Conservation (phyloP, 2,113 vertebrate genomes). For the Echinops telfairi region DNA sequence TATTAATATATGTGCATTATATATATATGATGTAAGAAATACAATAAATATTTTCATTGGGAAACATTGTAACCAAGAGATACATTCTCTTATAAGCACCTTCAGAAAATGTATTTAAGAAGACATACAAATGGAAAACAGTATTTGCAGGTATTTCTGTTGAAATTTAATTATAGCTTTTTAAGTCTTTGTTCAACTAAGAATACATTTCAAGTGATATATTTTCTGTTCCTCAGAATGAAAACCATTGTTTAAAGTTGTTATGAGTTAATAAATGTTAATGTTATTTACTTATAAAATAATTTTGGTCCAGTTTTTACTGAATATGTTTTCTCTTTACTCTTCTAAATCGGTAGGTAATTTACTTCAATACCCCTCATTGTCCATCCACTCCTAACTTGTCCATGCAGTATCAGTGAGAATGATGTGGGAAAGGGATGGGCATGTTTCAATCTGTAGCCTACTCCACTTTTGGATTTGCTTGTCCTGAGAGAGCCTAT, state of each 20-base stretch:
- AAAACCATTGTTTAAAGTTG: background rate
- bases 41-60: background rate
- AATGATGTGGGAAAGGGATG: no score
- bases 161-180: background rate
- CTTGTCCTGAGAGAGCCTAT: fast-evolving
- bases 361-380: background rate
- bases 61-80: background rate
- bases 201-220: background rate
- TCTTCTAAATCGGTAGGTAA: background rate
- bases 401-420: background rate
- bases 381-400: background rate
- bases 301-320: background rate
- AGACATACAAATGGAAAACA: background rate
- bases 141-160: background rate
- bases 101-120: background rate
- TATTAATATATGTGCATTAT: background rate
- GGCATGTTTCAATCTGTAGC: fast-evolving
- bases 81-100: background rate
- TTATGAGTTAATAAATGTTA: background rate
- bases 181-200: background rate
- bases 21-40: background rate
- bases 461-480: fast-evolving
- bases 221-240: background rate
- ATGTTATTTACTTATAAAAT: background rate
- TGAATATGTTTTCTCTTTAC: background rate